These are phyloP conservation scores for Cerastoderma edule DNA, from an alignment of 2,888 invertebrate species.

Conservation along the genomic window DNA sequence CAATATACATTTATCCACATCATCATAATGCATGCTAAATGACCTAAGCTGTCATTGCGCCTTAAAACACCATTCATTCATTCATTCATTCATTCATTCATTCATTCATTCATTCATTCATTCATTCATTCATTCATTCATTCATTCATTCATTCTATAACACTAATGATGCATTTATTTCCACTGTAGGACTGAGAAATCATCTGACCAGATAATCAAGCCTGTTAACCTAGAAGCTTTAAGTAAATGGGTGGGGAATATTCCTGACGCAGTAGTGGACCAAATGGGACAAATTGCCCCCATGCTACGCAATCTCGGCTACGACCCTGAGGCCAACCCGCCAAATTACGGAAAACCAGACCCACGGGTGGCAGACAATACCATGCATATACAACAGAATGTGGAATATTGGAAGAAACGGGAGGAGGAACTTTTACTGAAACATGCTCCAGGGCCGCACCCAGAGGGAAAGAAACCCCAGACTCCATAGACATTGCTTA, in stretches of 20 bases:
- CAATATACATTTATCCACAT: no score
- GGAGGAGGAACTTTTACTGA: slow-evolving; percentile 69
- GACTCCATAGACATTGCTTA: no score
- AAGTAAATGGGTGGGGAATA: slow-evolving; percentile 85
- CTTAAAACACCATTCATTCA: no score
- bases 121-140: no score
- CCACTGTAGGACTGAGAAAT: slow-evolving; percentile 97
- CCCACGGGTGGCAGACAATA: slow-evolving; percentile 84
- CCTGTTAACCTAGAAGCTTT: slow-evolving; percentile 98
- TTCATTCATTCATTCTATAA: no score
- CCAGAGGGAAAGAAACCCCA: no score
- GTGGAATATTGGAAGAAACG: slow-evolving; percentile 79
- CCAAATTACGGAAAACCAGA: slow-evolving; percentile 96
- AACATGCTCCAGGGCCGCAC: slow-evolving; percentile 17
- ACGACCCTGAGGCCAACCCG: slow-evolving; percentile 98
- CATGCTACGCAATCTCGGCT: slow-evolving; percentile 93
- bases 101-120: no score
- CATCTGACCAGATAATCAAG: slow-evolving; percentile 99
- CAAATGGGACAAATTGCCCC: slow-evolving; percentile 97
- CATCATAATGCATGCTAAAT: no score
- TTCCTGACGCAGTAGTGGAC: slow-evolving; percentile 92
- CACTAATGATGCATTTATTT: no score
- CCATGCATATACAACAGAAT: slow-evolving; percentile 83
- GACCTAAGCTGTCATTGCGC: no score
- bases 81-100: no score